Percentiles rank a stretch among this genome's conserved stretches.
These are phyloP conservation scores for Nycteola revayana DNA, from an alignment of 2,888 invertebrate genomes.

Conservation along the genomic window DNA sequence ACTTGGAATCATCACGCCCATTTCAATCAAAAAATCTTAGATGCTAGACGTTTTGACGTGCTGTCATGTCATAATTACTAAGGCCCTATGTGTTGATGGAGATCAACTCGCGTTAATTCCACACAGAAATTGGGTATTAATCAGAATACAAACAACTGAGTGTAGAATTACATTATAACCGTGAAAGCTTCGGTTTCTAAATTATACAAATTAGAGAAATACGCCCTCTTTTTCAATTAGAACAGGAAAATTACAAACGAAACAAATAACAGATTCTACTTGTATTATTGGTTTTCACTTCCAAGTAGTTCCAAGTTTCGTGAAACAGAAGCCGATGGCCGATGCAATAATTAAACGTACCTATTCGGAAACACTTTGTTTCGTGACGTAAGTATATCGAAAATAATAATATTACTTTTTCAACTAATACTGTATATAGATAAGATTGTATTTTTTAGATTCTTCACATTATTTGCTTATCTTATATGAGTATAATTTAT, in stretches of 20 bases:
- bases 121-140: conserved; percentile 13
- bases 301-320: background rate
- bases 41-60: conserved; percentile 36
- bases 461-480: too few relatives aligned
- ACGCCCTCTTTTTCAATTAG: conserved; percentile 33
- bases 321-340: background rate
- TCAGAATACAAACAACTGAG: conserved; percentile 11
- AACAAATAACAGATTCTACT: conserved; percentile 15
- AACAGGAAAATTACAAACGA: conserved; percentile 32
- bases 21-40: conserved; percentile 31
- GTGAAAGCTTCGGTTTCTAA: conserved; percentile 1
- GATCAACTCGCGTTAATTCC: conserved; percentile 14
- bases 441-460: too few relatives aligned
- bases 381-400: too few relatives aligned
- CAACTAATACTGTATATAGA: too few relatives aligned
- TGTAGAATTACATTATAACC: conserved; percentile 3
- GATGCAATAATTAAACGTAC: conserved; percentile 13
- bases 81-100: conserved; percentile 19
- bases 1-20: conserved; percentile 41
- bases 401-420: too few relatives aligned
- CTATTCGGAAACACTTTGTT: background rate
- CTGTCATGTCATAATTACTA: conserved; percentile 37
- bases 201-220: conserved; percentile 16
- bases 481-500: too few relatives aligned
- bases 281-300: conserved; percentile 3